Evolutionary conservation across 1,140 invertebrate genomes (phyloP).

Genomic region (Cataglyphis hispanica): DNA sequence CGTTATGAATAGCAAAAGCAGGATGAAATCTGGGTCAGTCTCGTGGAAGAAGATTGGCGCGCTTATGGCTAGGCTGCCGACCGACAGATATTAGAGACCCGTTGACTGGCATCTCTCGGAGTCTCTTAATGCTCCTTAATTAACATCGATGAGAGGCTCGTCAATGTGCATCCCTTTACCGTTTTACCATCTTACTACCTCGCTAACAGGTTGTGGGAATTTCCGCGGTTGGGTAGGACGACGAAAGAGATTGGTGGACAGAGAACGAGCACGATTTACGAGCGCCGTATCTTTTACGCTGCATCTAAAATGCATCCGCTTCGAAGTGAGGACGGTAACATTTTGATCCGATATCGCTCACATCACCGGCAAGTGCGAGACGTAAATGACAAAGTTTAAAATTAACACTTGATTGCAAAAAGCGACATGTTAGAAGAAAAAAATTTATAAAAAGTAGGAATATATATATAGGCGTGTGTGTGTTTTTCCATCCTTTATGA

Average conservation of each 20-base stretch:
- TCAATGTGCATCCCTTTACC: constrained; percentile 66
- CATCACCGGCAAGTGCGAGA: not conserved
- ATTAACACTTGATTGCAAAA: not conserved
- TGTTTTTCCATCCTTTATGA: no score
- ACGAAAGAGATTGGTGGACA: constrained; percentile 26
- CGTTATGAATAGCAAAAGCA: constrained; percentile 50
- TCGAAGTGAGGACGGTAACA: not conserved
- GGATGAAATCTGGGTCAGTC: constrained; percentile 60
- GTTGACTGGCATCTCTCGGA: constrained; percentile 61
- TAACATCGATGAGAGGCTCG: constrained; percentile 67
- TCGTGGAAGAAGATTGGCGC: constrained; percentile 58
- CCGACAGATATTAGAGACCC: constrained; percentile 72
- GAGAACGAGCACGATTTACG: constrained; percentile 11
- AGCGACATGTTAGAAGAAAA: not conserved
- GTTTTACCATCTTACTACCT: constrained; percentile 65
- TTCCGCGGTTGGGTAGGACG: constrained; percentile 54
- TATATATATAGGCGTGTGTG: no score
- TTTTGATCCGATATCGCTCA: not conserved
- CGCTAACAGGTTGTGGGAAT: constrained; percentile 68
- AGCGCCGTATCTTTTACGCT: not conserved
- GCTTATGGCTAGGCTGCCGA: constrained; percentile 53
- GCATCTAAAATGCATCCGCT: constrained; percentile 26
- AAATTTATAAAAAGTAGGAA: not conserved
- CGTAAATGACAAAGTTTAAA: not conserved
- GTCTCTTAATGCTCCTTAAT: constrained; percentile 75